A percentile compares a stretch with the other conserved stretches of the same genome.
These are phyloP conservation scores for Ferdinandea cuprea DNA, from an alignment of 2,888 invertebrate genomes.

Conservation along the genomic window DNA sequence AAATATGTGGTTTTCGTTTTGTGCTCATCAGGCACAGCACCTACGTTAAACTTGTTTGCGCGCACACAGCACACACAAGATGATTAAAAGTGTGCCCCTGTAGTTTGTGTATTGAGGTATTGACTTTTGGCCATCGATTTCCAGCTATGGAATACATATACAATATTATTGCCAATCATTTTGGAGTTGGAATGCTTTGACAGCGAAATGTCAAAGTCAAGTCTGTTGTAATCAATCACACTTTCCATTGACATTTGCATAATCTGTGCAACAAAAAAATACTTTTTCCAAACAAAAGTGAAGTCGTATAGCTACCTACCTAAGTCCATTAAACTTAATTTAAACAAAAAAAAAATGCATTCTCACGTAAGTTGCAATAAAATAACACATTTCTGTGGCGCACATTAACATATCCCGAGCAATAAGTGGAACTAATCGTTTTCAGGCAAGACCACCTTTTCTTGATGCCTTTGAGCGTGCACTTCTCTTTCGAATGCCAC, in stretches of 20 bases:
- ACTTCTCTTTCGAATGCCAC: neutral
- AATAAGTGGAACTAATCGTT: neutral
- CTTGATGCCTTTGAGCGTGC: too few relatives aligned
- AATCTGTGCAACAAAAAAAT: neutral
- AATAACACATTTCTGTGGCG: neutral
- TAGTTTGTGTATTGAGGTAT: neutral
- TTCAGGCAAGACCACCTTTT: constrained; percentile 2
- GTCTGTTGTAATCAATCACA: constrained; percentile 4
- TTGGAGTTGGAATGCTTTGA: neutral
- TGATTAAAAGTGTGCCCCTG: neutral
- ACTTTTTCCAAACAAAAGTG: neutral
- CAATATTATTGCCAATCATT: neutral
- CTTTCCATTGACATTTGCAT: constrained; percentile 3
- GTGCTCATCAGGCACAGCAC: too few relatives aligned
- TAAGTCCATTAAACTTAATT: neutral
- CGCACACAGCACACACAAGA: neutral
- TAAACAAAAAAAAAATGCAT: neutral
- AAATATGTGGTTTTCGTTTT: too few relatives aligned
- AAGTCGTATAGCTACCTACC: neutral
- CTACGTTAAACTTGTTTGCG: neutral
- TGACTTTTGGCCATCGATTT: neutral
- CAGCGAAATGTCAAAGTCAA: neutral
- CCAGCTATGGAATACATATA: neutral
- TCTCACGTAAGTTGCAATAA: constrained; percentile 3
- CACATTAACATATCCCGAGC: neutral